Base-by-base conservation (phyloP, 2,888 invertebrate species). In the Cinara cedri region DNA sequence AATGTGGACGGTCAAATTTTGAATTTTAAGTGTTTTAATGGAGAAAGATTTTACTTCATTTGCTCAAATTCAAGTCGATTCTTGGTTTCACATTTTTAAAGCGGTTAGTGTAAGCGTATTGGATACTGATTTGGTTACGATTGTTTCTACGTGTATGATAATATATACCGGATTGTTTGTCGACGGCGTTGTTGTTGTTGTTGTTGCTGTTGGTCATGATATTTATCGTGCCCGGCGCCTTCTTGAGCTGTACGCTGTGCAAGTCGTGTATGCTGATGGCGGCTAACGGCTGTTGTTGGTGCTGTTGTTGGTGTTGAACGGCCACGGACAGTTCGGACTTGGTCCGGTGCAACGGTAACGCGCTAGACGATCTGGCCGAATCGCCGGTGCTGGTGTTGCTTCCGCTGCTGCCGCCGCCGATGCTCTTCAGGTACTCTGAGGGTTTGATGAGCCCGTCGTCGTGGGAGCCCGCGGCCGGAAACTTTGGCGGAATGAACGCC, bases 401-500 rank as follows among this genome's bases (percentile, higher is more conserved):
- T 34, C 51, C 42, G 60, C 63, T 44, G 21, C 4, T 54, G 1
- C 55, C 34, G 13, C 83, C 84, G 85, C 90, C 92, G 87, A 96
- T 93, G 85, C 94, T 94, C 85, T 91, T 91, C 84, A 96, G 87
- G 86, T 96, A 96, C 87, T 96, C 96, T 82, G 95, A 95, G 78
- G 96, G 96, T 85, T 96, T 96, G 86, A 96, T 94, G 83, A 96
- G 90, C 87, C 95, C 92, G 81, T 93, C 90, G 85, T 92, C 92
- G 34, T 92, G 92, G 82, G 88, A 88, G 34, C 85, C 85, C 81
- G 88, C 87, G 85, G 90, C 89, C 78, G 93, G 92, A 87, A 96
- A 96, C 87, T 93, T 93, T 81, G 96, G 96, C 81, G 95, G 96
- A 85, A 96, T 92, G 88, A 96, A 96, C 83, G 96, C 94, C 83